Base-by-base conservation (phyloP, 2,888 invertebrate species). In the Nineta flava region DNA sequence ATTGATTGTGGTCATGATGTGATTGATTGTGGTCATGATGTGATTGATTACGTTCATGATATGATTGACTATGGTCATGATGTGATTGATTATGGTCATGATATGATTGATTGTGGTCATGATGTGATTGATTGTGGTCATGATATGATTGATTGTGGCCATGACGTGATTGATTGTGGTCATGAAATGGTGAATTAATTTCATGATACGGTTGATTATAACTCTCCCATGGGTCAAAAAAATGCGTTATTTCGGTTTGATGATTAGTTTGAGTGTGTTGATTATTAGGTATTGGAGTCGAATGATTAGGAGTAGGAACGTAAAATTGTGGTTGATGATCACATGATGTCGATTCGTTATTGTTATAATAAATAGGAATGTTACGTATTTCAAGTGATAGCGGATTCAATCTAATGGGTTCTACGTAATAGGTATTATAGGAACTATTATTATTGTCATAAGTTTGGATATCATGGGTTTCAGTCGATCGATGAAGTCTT, bases 201-300 rank as follows among this genome's bases (percentile, higher is more conserved):
- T 38, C 38, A 38, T 38, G 15, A 38, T 38, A 15, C n/a, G 38
- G n/a, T n/a, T 38, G 38, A 38, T n/a, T 38, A n/a, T 34, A 12
- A 49, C 13, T 12, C 41, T 51, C 42, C 46, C 47, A 26, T 21
- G 46, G 46, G 47, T 34, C 45, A 49, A 40, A 38, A 41, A 17
- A 35, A 43, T 50, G 47, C 16, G 13, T 34, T 21, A 38, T 38
- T 43, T 40, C 44, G 35, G 47, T 40, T 26, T 7, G 19, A 19
- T 19, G 26, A 26, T 26, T 26, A 5, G 26, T 4, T 4, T 19
- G 2, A 19, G 3, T 19, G n/a, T n/a, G n/a, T n/a, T n/a, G n/a
- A 26, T 26, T 26, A 26, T 44, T 47, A n/a, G n/a, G n/a, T n/a
- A n/a, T n/a, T n/a, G n/a, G n/a, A n/a, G n/a, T n/a, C n/a, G n/a